Percentiles rank a stretch among this genome's conserved stretches.
These are phyloP conservation scores for Alligator mississippiensis DNA, from an alignment of 2,113 vertebrate genomes.

Conservation along the genomic window DNA sequence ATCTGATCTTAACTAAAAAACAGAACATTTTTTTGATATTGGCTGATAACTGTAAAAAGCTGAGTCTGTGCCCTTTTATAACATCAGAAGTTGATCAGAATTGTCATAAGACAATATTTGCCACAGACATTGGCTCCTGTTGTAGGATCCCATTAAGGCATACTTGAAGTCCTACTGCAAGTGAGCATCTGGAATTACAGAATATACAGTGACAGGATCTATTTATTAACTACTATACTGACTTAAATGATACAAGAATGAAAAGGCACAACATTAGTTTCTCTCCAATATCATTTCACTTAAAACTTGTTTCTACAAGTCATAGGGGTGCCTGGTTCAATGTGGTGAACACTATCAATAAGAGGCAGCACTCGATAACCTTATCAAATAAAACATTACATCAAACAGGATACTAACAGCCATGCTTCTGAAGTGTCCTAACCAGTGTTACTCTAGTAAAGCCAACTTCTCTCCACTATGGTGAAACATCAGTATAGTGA, in stretches of 20 bases:
- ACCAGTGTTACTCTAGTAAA: not conserved
- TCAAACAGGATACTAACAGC: not conserved
- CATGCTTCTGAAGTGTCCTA: not conserved
- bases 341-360: too few relatives aligned
- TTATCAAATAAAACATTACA: not conserved
- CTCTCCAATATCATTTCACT: not conserved
- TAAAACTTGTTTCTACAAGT: too few relatives aligned
- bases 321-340: too few relatives aligned
- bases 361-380: too few relatives aligned
- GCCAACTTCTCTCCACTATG: not conserved
- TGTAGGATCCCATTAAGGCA: fast-evolving
- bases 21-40: fast-evolving
- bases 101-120: not conserved
- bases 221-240: not conserved
- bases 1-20: not conserved
- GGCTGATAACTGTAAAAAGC: not conserved
- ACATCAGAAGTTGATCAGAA: not conserved
- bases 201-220: fast-evolving
- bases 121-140: not conserved
- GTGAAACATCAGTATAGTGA: too few relatives aligned
- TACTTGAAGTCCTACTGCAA: not conserved
- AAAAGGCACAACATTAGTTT: not conserved
- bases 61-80: not conserved
- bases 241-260: not conserved
- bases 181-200: not conserved